A percentile compares a stretch with the other conserved stretches of the same genome.
Evolutionary conservation across 2,797 vertebrate species (phyloP).

Genomic region (Esox masquinongy): DNA sequence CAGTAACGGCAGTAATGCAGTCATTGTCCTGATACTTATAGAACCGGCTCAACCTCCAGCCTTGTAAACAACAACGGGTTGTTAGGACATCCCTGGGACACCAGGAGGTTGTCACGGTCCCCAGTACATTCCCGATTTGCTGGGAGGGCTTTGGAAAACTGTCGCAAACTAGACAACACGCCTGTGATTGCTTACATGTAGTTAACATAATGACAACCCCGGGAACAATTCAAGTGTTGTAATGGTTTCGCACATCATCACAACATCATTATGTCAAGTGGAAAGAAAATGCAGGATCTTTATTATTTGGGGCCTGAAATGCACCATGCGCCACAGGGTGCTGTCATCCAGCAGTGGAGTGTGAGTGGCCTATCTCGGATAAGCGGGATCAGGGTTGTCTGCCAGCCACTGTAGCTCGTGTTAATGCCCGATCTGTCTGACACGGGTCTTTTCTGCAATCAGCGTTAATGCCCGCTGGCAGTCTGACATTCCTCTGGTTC

Average conservation of each 20-base stretch:
- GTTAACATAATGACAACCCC: neutral
- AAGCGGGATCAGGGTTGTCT: neutral
- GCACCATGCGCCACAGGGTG: neutral
- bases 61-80: too few species aligned
- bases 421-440: neutral
- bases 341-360: neutral
- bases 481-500: constrained; percentile 20
- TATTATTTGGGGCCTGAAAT: neutral
- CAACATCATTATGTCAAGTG: neutral
- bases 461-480: neutral
- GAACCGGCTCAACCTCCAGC: constrained; percentile 9
- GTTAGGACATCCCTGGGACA: too few species aligned
- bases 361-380: neutral
- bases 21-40: constrained; percentile 13
- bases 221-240: neutral
- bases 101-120: too few species aligned
- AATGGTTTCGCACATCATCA: neutral
- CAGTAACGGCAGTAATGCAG: constrained; percentile 10
- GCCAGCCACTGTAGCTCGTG: neutral
- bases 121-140: too few species aligned
- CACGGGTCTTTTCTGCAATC: neutral
- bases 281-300: neutral
- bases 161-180: constrained; percentile 21
- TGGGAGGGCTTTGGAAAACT: neutral
- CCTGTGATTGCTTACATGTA: constrained; percentile 7